These are phyloP conservation scores for Clavelina lepadiformis DNA, from an alignment of 23 tunicate genomes.

Conservation along the genomic window DNA sequence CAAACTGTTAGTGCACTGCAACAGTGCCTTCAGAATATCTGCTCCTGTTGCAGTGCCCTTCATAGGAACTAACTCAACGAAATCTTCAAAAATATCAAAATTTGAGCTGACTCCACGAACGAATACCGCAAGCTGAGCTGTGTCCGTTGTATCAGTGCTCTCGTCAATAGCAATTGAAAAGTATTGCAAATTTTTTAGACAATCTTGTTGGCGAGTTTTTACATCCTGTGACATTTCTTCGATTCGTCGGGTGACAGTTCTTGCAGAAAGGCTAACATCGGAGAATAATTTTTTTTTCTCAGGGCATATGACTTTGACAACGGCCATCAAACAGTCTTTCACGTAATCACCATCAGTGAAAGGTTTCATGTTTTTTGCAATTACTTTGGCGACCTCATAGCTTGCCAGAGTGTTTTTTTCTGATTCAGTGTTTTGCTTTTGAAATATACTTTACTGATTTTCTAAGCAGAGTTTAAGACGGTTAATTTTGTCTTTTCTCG, in stretches of 20 bases:
- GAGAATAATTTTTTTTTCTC: conserved; percentile 55
- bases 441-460: conserved; percentile 30
- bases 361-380: conserved; percentile 58
- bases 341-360: conserved; percentile 69
- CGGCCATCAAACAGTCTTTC: conserved; percentile 64
- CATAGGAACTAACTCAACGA: conserved; percentile 40
- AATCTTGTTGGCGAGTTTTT: conserved; percentile 49
- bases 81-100: conserved; percentile 44
- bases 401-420: conserved; percentile 62
- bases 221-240: conserved; percentile 69
- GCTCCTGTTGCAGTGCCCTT: conserved; percentile 59
- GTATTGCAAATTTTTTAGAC: conserved; percentile 40
- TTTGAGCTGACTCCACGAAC: conserved; percentile 59
- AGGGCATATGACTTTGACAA: conserved; percentile 54
- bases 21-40: conserved; percentile 49
- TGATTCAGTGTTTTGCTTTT: conserved; percentile 34
- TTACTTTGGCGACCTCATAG: conserved; percentile 57
- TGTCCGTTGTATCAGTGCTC: conserved; percentile 56
- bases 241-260: conserved; percentile 73
- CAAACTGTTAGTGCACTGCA: conserved; percentile 29
- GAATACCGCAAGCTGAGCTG: conserved; percentile 66
- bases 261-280: conserved; percentile 64
- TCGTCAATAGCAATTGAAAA: conserved; percentile 42
- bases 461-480: conserved; percentile 17
- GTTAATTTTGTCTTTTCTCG: conserved; percentile 31